Base-by-base conservation (phyloP, 2,797 vertebrate species). In the Premnoplex brunnescens region DNA sequence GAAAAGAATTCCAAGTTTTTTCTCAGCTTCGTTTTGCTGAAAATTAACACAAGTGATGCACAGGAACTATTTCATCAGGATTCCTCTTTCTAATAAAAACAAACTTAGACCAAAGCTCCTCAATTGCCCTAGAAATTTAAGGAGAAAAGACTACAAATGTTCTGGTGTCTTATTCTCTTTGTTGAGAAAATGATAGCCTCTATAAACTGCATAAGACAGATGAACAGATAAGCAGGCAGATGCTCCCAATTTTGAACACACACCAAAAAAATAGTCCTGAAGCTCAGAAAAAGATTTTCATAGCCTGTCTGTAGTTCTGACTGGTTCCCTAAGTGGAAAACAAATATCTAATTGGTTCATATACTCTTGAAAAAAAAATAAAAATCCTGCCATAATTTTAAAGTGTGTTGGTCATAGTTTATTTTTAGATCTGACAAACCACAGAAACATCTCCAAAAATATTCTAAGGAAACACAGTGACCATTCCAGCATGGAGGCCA, bases 351-450 rank as follows among this genome's bases (percentile, higher is more conserved):
- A 59, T 36, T 88, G 87, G 62, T 51, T 89, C 74, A 63, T 85
- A 83, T 43, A 66, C 26, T 66, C 69, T 43, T 52, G 3, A 6
- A 17, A 74, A 84, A 54, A 83, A 83, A 91, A 46, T n/a, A 84
- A 79, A 77, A 80, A 56, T 13, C 24, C n/a, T 62, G 75, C 68
- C 72, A 49, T 92, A 72, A 84, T 81, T 95, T 94, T 88, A 69
- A 91, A 85, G 41, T 77, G 24, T 51, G 75, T 83, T 93, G 85
- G 86, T 92, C 91, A 73, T 26, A 69, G 79, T 54, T 92, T 93
- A 96, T 94, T 95, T 96, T 96, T 94, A 95, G 95, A 89, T 81
- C 91, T 94, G 87, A 96, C 76, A 92, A 94, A 95, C 89, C 82
- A 89, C 46, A 88, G 88, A 95, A 95, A 86, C 62, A 88, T 91